Evolutionary conservation across 2,797 vertebrate genomes (phyloP), one percentile per base, ranked within the genome.

Genomic region (Petrocephalus schoutedeni): DNA sequence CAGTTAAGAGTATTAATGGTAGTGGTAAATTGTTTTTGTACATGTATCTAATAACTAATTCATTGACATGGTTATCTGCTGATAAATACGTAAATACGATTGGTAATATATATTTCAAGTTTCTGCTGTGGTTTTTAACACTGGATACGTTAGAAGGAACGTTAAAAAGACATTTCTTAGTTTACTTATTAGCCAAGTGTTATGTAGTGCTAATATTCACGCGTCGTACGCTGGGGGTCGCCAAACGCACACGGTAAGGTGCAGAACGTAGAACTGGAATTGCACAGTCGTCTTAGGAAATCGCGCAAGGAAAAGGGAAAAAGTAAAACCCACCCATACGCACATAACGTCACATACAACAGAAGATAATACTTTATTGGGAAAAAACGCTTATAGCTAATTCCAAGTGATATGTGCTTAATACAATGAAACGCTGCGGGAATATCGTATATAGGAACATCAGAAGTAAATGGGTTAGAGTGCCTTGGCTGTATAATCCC

Each of bases 221-320:
- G 1, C 87, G 49, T n/a, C 36, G 87, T 36, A 89, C 95, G 91
- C 95, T 95, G 92, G 95, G 94, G 93, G 95, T 94, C 95, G 95
- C 96, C 95, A 96, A 89, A 93, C 92, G 93, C 89, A 89, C 89
- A 88, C 89, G 89, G 49, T 89, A 89, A 89, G 67, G 67, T 67
- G 12, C 71, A 7, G 87, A 74, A 59, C 32, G 32, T 12, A 28
- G 21, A 21, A 41, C 21, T 51, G 59, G 77, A 41, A 80, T 61
- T 58, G 21, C 87, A 84, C 90, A 89, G 53, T 84, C 77, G 87
- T 80, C 45, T 87, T 86, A 85, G 87, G 89, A 91, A 90, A 90
- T 89, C 89, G 90, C 90, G 92, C 90, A 89, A 83, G 58, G 83
- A 89, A 49, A 54, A 32, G 12, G 58, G 64, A 16, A 82, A 45